A percentile compares a stretch with the other conserved stretches of the same genome.
Conservation (phyloP, 2,888 invertebrate species). For the Siphlonurus alternatus region DNA sequence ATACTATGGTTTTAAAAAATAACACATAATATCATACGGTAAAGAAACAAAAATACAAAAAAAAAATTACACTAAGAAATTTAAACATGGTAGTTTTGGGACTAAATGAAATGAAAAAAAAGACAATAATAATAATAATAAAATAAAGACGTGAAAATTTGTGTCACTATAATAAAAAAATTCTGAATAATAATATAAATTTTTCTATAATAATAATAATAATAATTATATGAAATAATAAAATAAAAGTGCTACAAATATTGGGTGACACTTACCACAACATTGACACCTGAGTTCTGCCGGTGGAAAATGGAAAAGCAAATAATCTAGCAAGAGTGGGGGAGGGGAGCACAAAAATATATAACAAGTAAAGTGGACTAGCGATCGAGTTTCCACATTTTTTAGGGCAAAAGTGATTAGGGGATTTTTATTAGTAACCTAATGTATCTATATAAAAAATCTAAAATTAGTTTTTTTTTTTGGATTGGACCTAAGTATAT, state of each 20-base stretch:
- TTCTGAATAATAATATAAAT: background rate
- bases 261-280: background rate
- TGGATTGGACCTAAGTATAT: no score
- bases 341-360: background rate
- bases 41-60: slow-evolving; percentile 4
- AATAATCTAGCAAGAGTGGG: background rate
- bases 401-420: no score
- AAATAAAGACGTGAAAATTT: slow-evolving; percentile 7
- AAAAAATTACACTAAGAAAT: background rate
- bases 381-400: no score
- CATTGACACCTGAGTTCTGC: background rate
- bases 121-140: no score
- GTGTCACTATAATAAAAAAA: slow-evolving; percentile 1
- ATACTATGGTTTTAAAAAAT: no score
- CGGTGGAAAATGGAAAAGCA: background rate
- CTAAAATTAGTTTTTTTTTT: no score
- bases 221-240: background rate
- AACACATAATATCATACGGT: no score
- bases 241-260: background rate
- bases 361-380: background rate
- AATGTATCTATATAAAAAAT: background rate
- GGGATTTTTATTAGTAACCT: no score
- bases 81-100: background rate
- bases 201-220: background rate
- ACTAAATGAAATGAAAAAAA: slow-evolving; percentile 8